Base-by-base conservation (phyloP, 1,140 invertebrate species). In the Atta colombica region DNA sequence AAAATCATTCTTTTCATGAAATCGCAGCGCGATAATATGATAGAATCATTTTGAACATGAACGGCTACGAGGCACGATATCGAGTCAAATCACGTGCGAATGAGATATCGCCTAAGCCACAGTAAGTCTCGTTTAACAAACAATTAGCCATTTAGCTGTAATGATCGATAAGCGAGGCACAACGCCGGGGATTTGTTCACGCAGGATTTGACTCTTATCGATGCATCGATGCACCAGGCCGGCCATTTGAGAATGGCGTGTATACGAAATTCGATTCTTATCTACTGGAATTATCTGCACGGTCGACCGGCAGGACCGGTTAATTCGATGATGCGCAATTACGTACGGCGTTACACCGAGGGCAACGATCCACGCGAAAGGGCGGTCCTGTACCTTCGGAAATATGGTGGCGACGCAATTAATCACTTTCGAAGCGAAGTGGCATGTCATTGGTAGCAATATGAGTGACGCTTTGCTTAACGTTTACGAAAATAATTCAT, bases 241-340 rank as follows among this genome's bases (percentile, higher is more conserved):
- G 68, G 18, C 25, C 28, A 61, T 74, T 84, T 35, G 69, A 74
- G 25, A 74, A 63, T 45, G 77, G 28, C 8, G 25, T 61, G 61
- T 74, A 75, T 39, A 74, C 80, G 69, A 84, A 84, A 74, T 75
- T 75, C 69, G 80, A 84, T 84, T 84, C 80, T 84, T 84, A 84
- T 84, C 80, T 45, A 25, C 21, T 21, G 69, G 12, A 35, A 75
- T 28, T 74, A 84, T 61, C 69, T 21, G 53, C 25, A 45, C 66
- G 68, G 63, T 21, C 3, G 35, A 28, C 51, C 78, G 35, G 53
- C 66, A 55, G 65, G 49, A n/a, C 18, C 53, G 28, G 25, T 31
- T 84, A 84, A 84, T 84, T 75, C 69, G 69, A 84, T 74, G 69
- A 84, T 63, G 39, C 55, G 39, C 55, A 84, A 84, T 84, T 84